A percentile compares a stretch with the other conserved stretches of the same genome.
These are phyloP conservation scores for Sycobia sp. DNA, from an alignment of 1,140 invertebrate genomes.

Conservation along the genomic window DNA sequence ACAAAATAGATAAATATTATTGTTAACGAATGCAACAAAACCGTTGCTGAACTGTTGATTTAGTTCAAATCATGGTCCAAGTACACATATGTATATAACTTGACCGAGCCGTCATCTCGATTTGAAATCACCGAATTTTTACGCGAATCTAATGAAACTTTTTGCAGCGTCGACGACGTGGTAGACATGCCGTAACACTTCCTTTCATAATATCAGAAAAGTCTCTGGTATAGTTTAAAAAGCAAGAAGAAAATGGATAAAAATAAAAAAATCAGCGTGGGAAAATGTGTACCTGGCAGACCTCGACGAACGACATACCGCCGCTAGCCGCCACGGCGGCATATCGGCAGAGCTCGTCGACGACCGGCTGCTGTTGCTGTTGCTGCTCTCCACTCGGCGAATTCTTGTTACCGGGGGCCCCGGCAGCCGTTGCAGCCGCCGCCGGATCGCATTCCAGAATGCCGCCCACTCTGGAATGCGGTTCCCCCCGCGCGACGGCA, in stretches of 20 bases:
- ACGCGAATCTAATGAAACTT: no score
- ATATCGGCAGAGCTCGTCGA: slow-evolving; percentile 55
- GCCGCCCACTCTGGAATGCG: slow-evolving; percentile 61
- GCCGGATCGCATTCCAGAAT: slow-evolving; percentile 58
- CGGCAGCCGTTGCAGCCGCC: slow-evolving; percentile 40
- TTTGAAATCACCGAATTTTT: no score
- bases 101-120: no score
- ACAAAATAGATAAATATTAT: no score
- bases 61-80: no score
- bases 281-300: slow-evolving; percentile 52
- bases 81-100: no score
- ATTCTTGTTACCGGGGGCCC: slow-evolving; percentile 44
- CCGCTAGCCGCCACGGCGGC: slow-evolving; percentile 49
- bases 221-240: neutral
- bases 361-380: slow-evolving; percentile 38
- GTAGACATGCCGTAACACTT: no score
- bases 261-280: neutral
- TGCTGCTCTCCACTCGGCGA: slow-evolving; percentile 14
- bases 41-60: no score
- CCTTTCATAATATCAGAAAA: no score
- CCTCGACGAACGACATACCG: slow-evolving; percentile 58
- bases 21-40: no score
- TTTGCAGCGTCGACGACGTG: no score
- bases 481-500: slow-evolving; percentile 49
- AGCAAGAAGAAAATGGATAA: neutral